Percentiles rank a stretch among this genome's conserved stretches.
These are phyloP conservation scores for Portunus trituberculatus DNA, from an alignment of 1,140 invertebrate species.

Conservation along the genomic window DNA sequence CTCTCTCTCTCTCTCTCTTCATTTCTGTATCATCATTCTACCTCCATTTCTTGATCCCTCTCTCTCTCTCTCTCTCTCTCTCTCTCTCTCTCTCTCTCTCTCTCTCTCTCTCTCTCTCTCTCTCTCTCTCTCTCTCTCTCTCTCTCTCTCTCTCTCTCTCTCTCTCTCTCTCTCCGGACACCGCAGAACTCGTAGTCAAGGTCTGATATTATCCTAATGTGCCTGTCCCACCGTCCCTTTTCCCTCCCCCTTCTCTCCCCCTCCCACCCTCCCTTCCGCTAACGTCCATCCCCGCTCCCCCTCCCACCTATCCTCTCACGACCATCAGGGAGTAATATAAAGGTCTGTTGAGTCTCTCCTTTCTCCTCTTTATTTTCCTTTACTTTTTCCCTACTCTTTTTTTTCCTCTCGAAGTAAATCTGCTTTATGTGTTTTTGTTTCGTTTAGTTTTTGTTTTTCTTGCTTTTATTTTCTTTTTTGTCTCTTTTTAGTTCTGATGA, in stretches of 20 bases:
- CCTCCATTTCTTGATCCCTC: neutral
- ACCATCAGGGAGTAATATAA: too few species aligned
- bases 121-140: slow-evolving; percentile 20
- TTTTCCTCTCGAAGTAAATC: neutral
- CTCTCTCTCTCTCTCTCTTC: neutral
- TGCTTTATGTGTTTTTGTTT: too few species aligned
- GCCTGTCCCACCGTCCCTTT: neutral
- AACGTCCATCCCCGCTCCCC: too few species aligned
- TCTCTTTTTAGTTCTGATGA: too few species aligned
- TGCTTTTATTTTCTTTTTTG: too few species aligned
- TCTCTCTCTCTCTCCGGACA: neutral
- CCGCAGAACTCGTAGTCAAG: neutral
- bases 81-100: neutral
- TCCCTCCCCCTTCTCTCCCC: neutral
- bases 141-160: slow-evolving; percentile 20
- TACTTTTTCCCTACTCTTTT: neutral
- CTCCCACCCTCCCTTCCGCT: too few species aligned
- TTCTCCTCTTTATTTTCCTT: neutral
- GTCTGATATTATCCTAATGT: slow-evolving; percentile 23
- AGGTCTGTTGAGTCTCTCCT: too few species aligned
- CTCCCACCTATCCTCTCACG: too few species aligned
- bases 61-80: neutral
- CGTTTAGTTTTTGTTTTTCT: too few species aligned
- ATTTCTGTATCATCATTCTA: neutral
- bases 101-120: slow-evolving; percentile 17